phyloP scores from a whole-genome alignment of 92 coral and sea anemone genomes.

The Siderastrea radians region DNA sequence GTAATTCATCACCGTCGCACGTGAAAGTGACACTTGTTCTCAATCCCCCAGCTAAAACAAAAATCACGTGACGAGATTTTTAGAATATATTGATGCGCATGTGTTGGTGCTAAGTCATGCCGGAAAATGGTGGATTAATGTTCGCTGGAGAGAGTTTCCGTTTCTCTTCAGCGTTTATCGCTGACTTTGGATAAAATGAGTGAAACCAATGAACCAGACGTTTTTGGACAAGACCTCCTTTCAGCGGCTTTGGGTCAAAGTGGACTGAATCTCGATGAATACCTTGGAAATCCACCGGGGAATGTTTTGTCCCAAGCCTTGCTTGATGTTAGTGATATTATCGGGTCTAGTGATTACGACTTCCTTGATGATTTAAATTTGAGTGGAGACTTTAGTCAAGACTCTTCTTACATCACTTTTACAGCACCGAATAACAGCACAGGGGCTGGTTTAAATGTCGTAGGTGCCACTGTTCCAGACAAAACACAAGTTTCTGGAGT shows the following conservation, averaged over 20 bases:
- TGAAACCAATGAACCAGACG: conserved; percentile 24
- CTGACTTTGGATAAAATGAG: conserved; percentile 83
- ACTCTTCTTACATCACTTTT: conserved; percentile 1
- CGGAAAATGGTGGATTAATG: conserved; percentile 57
- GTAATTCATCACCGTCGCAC: too few relatives aligned
- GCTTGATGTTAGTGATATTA: conserved; percentile 32
- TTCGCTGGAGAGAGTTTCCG: conserved; percentile 45
- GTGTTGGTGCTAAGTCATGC: conserved; percentile 47
- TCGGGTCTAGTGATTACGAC: conserved; percentile 27
- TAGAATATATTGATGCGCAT: conserved; percentile 48
- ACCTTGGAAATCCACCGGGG: conserved; percentile 64
- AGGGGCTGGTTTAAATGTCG: neutral
- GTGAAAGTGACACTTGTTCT: neutral
- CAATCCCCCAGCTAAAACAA: neutral
- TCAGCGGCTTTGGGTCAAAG: conserved; percentile 90
- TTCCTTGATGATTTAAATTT: conserved; percentile 49
- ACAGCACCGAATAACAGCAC: conserved; percentile 10
- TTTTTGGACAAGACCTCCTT: conserved; percentile 73
- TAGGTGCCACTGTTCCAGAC: neutral
- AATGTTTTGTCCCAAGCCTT: conserved; percentile 65
- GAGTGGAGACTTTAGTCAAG: conserved; percentile 13
- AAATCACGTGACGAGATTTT: conserved; percentile 5
- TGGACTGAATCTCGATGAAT: conserved; percentile 84
- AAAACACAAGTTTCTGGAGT: conserved; percentile 35
- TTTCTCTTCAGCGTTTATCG: conserved; percentile 80